Conservation (phyloP, 1,140 invertebrate genomes). For the Cherax destructor region DNA sequence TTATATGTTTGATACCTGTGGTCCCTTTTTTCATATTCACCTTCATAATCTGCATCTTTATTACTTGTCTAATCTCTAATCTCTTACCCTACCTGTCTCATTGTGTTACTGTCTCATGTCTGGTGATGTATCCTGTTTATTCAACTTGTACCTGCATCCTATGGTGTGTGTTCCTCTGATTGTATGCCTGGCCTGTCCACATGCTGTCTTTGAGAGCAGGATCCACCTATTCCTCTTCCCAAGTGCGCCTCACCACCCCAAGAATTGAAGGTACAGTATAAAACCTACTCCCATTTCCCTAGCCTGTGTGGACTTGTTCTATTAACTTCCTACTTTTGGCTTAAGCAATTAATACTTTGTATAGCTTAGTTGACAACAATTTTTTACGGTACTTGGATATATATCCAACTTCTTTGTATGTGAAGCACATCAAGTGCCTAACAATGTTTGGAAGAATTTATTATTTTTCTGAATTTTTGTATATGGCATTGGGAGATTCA, state of each 20-base stretch:
- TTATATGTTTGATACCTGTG: not conserved
- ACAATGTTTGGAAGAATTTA: not conserved
- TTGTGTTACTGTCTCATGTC: not conserved
- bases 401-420: not conserved
- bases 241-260: constrained; percentile 48
- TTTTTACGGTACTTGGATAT: not conserved
- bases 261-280: constrained; percentile 63
- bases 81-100: not conserved
- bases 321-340: not conserved
- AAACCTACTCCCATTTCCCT: constrained; percentile 10
- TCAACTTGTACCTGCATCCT: constrained; percentile 19
- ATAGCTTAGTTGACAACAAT: not conserved
- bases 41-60: not conserved
- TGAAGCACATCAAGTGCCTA: not conserved
- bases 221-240: constrained; percentile 43
- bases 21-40: too few relatives aligned
- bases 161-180: constrained; percentile 37
- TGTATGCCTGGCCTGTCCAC: constrained; percentile 53
- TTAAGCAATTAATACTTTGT: not conserved
- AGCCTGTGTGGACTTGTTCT: not conserved
- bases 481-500: too few relatives aligned
- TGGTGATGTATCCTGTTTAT: not conserved
- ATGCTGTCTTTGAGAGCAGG: constrained; percentile 45
- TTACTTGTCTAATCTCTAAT: not conserved
- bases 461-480: too few relatives aligned